Conservation (phyloP, 2,797 vertebrate genomes). For the Chelon labrosus region DNA sequence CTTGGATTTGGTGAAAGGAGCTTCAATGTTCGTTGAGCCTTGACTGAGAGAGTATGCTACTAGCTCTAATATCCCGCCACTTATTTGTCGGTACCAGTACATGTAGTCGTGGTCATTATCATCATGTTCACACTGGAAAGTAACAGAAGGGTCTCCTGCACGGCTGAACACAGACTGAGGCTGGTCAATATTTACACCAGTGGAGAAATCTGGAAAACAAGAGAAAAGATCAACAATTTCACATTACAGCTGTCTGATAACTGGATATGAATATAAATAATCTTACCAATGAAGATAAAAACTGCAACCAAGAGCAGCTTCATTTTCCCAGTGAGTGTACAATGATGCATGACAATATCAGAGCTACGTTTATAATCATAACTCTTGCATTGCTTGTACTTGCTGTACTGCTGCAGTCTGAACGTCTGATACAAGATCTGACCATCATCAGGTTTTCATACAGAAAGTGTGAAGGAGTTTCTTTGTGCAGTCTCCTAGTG, state of each 20-base stretch:
- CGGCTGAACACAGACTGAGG: neutral
- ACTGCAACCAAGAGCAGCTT: neutral
- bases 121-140: slow-evolving; percentile 64
- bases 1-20: slow-evolving; percentile 47
- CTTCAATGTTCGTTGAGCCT: neutral
- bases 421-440: no score
- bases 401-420: no score
- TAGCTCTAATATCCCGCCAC: slow-evolving; percentile 25
- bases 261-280: neutral
- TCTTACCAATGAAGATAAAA: slow-evolving; percentile 46
- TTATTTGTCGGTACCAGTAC: slow-evolving; percentile 74
- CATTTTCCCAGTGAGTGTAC: neutral
- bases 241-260: no score
- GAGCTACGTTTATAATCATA: no score
- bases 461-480: no score
- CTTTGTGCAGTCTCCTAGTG: no score
- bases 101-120: slow-evolving; percentile 38
- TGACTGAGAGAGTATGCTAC: slow-evolving; percentile 28
- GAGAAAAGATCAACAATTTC: no score
- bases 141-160: neutral
- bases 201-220: slow-evolving; percentile 25
- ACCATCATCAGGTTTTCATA: no score
- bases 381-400: no score
- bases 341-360: no score
- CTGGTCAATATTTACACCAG: slow-evolving; percentile 53